A percentile compares a stretch with the other conserved stretches of the same genome.
Evolutionary conservation across 2,888 invertebrate genomes (phyloP).

Genomic region (Athalia cordata): DNA sequence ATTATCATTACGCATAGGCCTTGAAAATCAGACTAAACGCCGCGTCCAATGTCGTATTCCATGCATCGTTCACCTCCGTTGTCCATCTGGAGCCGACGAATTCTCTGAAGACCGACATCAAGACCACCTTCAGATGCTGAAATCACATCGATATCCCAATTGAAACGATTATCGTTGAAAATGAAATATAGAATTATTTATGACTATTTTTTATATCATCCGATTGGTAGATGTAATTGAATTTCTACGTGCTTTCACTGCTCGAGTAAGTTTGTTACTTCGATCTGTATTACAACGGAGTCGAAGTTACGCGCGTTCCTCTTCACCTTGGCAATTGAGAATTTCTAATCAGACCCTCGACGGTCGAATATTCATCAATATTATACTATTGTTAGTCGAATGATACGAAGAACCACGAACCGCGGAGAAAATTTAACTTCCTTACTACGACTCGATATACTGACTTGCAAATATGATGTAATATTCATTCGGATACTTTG

Average conservation of each 20-base stretch:
- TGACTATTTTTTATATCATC: too few relatives aligned
- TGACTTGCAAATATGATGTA: too few relatives aligned
- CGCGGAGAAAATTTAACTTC: conserved; percentile 17
- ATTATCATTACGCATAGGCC: conserved; percentile 36
- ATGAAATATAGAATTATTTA: too few relatives aligned
- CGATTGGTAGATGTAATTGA: too few relatives aligned
- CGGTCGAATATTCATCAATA: conserved; percentile 35
- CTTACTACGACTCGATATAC: not conserved
- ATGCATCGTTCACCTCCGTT: conserved; percentile 70
- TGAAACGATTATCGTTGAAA: too few relatives aligned
- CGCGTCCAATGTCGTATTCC: conserved; percentile 72
- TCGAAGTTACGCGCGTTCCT: not conserved
- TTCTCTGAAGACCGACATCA: conserved; percentile 71
- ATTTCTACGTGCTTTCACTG: too few relatives aligned
- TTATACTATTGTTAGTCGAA: conserved; percentile 21
- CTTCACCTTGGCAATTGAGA: conserved; percentile 37
- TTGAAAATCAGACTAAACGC: conserved; percentile 65
- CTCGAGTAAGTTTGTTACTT: not conserved
- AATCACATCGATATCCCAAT: conserved; percentile 52
- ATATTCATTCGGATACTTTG: too few relatives aligned
- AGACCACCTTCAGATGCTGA: conserved; percentile 72
- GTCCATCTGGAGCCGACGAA: conserved; percentile 72
- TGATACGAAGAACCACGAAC: not conserved
- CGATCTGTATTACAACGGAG: not conserved
- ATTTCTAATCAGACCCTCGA: conserved; percentile 30